Base-by-base conservation (phyloP, 2,888 invertebrate genomes). In the Cheilosia vulpina region DNA sequence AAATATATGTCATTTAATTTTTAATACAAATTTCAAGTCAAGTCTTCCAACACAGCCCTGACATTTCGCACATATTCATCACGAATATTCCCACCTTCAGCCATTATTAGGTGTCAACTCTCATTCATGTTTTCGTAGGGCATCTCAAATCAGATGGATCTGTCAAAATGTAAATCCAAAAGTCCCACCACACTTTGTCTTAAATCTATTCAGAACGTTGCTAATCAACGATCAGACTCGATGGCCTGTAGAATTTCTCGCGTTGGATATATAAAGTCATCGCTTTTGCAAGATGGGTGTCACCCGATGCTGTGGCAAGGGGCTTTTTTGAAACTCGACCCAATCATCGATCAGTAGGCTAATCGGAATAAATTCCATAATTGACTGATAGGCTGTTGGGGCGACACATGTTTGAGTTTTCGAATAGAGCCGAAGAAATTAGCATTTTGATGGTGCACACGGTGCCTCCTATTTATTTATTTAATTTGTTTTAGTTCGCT, bases 211-310 rank as follows among this genome's bases (percentile, higher is more conserved):
- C 0, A 38, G 13, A 38, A 38, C 4, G 13, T 38, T 13, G 4
- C 38, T 38, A 38, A 38, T 38, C 13, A 11, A 38, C 13, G 38
- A 38, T 38, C 38, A 38, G 1, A 13, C 11, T 13, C 13, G 38
- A 38, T 38, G 3, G 38, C 3, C 38, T 38, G 15, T n/a, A 52
- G 21, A 66, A 53, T 47, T 38, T 50, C 24, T 50, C 17, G 13
- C 11, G 3, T 4, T 13, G 11, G 17, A 41, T 24, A 34, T 55
- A 69, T 69, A 57, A 57, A 71, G 63, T 65, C 55, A 65, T 57
- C 47, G 38, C 17, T 19, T 41, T 62, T 4, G 62, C 50, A 65
- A 47, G 57, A 47, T 38, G 38, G 2, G 13, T 38, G 17, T 21
- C 47, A 60, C 31, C 34, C 19, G 31, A 47, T 55, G n/a, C 31